Conservation (phyloP, 2,888 invertebrate genomes). For the Drosophila lacicola region DNA sequence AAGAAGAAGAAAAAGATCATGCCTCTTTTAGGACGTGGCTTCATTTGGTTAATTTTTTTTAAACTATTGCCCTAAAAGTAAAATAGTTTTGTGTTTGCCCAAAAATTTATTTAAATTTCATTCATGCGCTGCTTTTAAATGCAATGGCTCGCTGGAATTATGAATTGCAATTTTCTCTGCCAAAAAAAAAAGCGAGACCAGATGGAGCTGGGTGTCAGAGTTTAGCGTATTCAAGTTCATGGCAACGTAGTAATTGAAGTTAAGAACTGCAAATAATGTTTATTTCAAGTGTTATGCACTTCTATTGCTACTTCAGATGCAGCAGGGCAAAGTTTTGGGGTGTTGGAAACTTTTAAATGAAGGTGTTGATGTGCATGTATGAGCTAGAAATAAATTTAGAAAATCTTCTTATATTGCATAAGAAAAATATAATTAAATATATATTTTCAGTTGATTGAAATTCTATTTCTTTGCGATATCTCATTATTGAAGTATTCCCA, state of each 20-base stretch:
- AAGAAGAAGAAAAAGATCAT: no score
- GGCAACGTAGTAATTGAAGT: slow-evolving; percentile 30
- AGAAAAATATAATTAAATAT: neutral
- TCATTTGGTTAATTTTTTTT: neutral
- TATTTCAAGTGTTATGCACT: slow-evolving; percentile 11
- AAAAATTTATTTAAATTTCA: slow-evolving; percentile 44
- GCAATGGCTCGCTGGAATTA: slow-evolving; percentile 19
- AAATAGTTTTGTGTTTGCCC: slow-evolving; percentile 20
- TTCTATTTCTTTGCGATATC: no score
- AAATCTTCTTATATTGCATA: neutral
- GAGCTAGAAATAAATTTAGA: neutral
- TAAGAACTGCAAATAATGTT: slow-evolving; percentile 28
- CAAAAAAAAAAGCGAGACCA: slow-evolving; percentile 6
- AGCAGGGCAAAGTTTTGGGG: neutral
- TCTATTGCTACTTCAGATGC: slow-evolving; percentile 9
- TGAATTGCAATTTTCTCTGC: slow-evolving; percentile 7
- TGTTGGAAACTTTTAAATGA: neutral
- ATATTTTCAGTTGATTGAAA: no score
- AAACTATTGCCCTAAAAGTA: neutral
- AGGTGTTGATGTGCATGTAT: neutral
- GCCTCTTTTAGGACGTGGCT: neutral
- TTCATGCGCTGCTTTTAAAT: slow-evolving; percentile 44
- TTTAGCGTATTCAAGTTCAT: slow-evolving; percentile 10
- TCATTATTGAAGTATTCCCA: no score
- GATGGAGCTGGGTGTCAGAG: neutral